Percentiles rank a stretch among this genome's conserved stretches.
Evolutionary conservation across 2,797 vertebrate species (phyloP).

Genomic region (Hypotaenidia okinawae): DNA sequence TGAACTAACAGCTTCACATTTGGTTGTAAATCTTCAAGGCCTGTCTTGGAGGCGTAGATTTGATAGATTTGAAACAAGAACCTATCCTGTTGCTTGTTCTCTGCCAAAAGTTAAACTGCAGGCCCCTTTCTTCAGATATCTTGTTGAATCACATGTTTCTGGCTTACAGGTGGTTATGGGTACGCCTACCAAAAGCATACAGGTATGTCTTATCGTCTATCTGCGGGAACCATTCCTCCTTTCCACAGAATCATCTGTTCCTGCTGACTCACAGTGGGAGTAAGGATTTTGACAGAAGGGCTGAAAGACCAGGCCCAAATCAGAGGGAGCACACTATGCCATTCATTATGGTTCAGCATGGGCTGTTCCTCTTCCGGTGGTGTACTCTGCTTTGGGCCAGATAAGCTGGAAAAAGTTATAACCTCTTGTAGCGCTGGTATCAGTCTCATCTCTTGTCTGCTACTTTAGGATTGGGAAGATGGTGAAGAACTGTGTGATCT

Average conservation of each 20-base stretch:
- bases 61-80: constrained; percentile 9
- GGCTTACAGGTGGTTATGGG: not conserved
- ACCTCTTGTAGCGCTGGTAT: not conserved
- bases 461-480: not conserved
- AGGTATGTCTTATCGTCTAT: accelerated
- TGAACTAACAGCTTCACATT: not conserved
- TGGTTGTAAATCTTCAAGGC: not conserved
- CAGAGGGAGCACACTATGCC: not conserved
- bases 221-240: not conserved
- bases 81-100: not conserved
- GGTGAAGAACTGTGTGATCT: accelerated
- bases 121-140: not conserved
- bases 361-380: not conserved
- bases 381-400: not conserved
- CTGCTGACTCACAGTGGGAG: accelerated
- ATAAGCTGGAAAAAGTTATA: not conserved
- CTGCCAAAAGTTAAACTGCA: not conserved
- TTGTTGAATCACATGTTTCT: not conserved
- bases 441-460: not conserved
- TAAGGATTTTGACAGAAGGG: not conserved
- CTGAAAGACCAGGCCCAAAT: not conserved
- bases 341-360: not conserved
- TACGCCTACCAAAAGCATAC: not conserved
- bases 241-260: not conserved
- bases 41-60: not conserved